These are phyloP conservation scores for Diceros bicornis DNA, from an alignment of 2,797 vertebrate genomes.

Conservation along the genomic window DNA sequence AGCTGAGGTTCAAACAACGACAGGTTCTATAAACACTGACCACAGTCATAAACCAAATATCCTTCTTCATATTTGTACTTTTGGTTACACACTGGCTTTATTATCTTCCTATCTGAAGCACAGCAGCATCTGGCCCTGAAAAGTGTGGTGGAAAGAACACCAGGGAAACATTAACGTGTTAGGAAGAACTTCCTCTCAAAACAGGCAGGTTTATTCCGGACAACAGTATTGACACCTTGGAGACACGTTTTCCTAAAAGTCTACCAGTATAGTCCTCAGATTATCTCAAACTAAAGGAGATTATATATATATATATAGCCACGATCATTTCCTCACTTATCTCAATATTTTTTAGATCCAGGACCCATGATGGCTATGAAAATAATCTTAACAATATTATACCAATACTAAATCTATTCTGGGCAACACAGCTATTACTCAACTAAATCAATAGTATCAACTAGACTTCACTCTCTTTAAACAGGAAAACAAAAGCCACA, in stretches of 20 bases:
- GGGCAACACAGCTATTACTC: not conserved
- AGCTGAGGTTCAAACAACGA: not conserved
- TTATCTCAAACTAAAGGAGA: conserved; percentile 5
- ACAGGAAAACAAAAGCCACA: conserved; percentile 67
- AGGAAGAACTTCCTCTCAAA: conserved; percentile 14
- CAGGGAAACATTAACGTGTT: conserved; percentile 7
- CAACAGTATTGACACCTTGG: not conserved
- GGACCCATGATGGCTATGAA: not conserved
- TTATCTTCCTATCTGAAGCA: conserved; percentile 15
- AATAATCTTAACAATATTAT: conserved; percentile 18
- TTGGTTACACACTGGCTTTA: conserved; percentile 13
- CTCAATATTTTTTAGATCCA: conserved; percentile 3
- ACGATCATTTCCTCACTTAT: conserved; percentile 5
- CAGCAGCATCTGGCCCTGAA: conserved; percentile 15
- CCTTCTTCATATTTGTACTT: not conserved
- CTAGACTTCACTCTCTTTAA: conserved; percentile 58
- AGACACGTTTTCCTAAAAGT: conserved; percentile 14
- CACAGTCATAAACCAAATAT: not conserved
- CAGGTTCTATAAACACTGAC: not conserved
- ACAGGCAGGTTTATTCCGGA: not conserved
- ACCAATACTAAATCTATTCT: not conserved
- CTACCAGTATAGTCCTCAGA: not conserved
- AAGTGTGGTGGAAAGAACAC: not conserved
- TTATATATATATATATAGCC: not conserved
- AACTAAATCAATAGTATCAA: conserved; percentile 51